These are phyloP conservation scores for Herpetotheres cachinnans DNA, from an alignment of 2,113 vertebrate species.

Conservation along the genomic window DNA sequence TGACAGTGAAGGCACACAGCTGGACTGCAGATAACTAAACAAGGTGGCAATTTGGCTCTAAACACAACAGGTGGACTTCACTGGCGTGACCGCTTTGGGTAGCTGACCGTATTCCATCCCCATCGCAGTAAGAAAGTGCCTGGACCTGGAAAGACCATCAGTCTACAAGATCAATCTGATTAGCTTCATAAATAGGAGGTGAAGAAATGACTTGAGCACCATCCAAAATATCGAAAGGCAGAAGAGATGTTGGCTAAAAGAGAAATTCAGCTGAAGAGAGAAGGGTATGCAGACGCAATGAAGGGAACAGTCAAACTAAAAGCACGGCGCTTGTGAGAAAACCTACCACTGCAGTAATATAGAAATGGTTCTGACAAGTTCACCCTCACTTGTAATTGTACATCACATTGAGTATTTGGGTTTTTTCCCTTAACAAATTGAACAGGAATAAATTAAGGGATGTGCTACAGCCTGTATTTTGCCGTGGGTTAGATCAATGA, in stretches of 20 bases:
- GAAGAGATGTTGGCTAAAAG: background rate
- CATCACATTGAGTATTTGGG: conserved; percentile 37
- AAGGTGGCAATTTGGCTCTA: background rate
- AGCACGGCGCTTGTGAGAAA: background rate
- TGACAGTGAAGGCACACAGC: background rate
- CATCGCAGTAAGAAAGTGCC: background rate
- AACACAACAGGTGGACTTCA: background rate
- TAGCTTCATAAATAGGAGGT: conserved; percentile 42
- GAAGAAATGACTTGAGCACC: conserved; percentile 27
- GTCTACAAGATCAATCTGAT: background rate
- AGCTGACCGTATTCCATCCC: background rate
- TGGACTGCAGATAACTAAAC: background rate
- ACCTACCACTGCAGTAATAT: background rate
- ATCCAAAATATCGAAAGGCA: conserved; percentile 25
- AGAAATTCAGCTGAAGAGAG: background rate
- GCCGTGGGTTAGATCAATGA: conserved; percentile 44
- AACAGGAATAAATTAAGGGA: conserved; percentile 54
- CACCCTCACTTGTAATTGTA: background rate
- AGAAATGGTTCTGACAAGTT: conserved; percentile 20
- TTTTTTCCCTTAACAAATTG: conserved; percentile 42
- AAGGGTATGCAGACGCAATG: background rate
- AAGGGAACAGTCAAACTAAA: background rate
- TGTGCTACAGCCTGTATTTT: conserved; percentile 40
- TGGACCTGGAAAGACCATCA: background rate
- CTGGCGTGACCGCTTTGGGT: background rate